Percentiles rank a stretch among this genome's conserved stretches.
These are phyloP conservation scores for Leptosomus discolor DNA, from an alignment of 2,113 vertebrate species.

Conservation along the genomic window DNA sequence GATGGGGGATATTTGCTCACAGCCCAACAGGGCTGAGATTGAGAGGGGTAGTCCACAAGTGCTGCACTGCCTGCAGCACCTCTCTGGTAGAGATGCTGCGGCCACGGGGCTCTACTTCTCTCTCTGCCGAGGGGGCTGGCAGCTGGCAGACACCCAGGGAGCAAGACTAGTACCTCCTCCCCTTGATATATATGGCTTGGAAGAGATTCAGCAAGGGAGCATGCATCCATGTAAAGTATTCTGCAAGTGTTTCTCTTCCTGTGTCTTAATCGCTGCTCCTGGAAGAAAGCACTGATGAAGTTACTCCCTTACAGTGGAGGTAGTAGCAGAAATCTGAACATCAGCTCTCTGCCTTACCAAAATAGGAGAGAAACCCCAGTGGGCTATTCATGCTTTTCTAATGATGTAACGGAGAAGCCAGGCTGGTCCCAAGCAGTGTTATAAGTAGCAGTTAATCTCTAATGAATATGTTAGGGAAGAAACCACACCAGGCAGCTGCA, in stretches of 20 bases:
- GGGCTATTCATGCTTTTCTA: neutral
- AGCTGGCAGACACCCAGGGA: neutral
- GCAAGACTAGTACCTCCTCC: neutral
- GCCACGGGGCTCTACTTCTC: neutral
- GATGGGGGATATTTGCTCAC: fast-evolving
- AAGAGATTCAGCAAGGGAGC: neutral
- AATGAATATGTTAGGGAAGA: neutral
- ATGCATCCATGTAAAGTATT: neutral
- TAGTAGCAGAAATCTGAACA: neutral
- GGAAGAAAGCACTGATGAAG: neutral
- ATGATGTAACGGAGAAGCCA: neutral
- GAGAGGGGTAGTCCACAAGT: neutral
- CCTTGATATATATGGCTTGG: no score
- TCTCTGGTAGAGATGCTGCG: neutral
- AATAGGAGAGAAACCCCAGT: fast-evolving
- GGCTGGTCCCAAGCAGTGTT: neutral
- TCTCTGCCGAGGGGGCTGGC: neutral
- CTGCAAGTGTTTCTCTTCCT: neutral
- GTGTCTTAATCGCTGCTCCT: neutral
- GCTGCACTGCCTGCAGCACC: neutral
- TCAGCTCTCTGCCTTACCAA: neutral
- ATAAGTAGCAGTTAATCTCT: neutral
- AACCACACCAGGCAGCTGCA: neutral
- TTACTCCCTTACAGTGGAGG: fast-evolving
- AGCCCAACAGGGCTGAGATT: neutral